Conservation (phyloP, 2,888 invertebrate species). For the Eupithecia inturbata region DNA sequence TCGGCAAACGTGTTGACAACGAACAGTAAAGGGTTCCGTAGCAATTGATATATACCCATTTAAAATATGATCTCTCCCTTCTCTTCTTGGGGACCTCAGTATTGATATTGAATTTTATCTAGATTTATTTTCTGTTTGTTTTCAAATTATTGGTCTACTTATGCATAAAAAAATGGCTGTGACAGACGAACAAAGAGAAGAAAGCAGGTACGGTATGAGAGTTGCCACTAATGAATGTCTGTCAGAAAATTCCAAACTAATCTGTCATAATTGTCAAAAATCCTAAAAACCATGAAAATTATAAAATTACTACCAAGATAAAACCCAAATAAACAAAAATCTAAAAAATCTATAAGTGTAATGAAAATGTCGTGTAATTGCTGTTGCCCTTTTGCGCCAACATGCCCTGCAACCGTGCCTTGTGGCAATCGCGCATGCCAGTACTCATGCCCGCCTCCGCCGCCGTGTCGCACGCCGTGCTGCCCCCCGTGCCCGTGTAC, state of each 20-base stretch:
- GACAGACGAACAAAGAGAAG: not conserved
- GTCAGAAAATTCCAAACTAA: not conserved
- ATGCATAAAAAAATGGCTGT: not conserved
- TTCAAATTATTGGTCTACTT: not conserved
- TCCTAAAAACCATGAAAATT: constrained; percentile 5
- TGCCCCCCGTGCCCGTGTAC: constrained; percentile 67
- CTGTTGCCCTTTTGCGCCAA: constrained; percentile 65
- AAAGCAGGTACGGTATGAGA: not conserved
- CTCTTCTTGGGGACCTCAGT: not conserved
- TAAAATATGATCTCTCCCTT: not conserved
- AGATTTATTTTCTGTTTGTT: not conserved
- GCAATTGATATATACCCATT: not conserved
- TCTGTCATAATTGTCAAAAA: not conserved
- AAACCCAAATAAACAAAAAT: constrained; percentile 6
- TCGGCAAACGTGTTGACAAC: not conserved
- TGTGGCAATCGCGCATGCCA: constrained; percentile 67
- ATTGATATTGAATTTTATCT: not conserved
- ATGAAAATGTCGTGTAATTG: constrained; percentile 16
- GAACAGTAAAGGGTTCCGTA: not conserved
- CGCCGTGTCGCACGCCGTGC: constrained; percentile 40
- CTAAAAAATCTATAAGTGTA: constrained; percentile 4
- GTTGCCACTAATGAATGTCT: not conserved
- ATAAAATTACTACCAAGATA: constrained; percentile 10
- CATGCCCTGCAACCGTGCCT: constrained; percentile 73
- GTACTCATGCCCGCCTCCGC: constrained; percentile 68